Percentiles rank a stretch among this genome's conserved stretches.
Evolutionary conservation across 2,888 invertebrate genomes (phyloP).

Genomic region (Limenitis camilla): DNA sequence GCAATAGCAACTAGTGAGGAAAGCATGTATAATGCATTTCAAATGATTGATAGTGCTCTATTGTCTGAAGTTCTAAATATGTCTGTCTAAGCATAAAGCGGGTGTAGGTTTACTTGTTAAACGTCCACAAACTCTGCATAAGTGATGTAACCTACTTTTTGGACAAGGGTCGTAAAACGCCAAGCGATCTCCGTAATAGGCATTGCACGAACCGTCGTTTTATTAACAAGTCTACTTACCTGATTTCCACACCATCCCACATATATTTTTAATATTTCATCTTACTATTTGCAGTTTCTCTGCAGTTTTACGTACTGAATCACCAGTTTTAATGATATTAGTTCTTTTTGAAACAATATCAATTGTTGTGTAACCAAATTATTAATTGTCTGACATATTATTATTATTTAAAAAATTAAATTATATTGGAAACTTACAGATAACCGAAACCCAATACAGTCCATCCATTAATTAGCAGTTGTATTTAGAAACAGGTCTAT

Average conservation of each 20-base stretch:
- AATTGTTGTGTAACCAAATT: too few relatives aligned
- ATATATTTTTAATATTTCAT: constrained; percentile 1
- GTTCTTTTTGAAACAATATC: too few relatives aligned
- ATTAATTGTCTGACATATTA: too few relatives aligned
- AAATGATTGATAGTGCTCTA: background rate
- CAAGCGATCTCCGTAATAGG: constrained; percentile 52
- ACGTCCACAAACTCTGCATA: constrained; percentile 35
- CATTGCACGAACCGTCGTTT: constrained; percentile 53
- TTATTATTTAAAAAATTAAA: too few relatives aligned
- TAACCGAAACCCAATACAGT: too few relatives aligned
- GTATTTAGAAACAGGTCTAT: too few relatives aligned
- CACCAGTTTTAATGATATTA: background rate
- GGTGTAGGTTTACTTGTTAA: constrained; percentile 9
- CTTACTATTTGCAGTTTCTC: background rate
- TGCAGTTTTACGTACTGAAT: too few relatives aligned
- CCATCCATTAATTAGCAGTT: too few relatives aligned
- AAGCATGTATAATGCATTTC: background rate
- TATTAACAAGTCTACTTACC: constrained; percentile 48
- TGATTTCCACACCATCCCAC: constrained; percentile 44
- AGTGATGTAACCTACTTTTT: constrained; percentile 54
- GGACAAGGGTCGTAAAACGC: constrained; percentile 44
- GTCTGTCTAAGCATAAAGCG: background rate
- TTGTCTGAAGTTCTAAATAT: background rate
- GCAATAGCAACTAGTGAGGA: background rate
- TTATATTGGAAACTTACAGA: too few relatives aligned